Evolutionary conservation across 2,113 vertebrate species (phyloP).

Genomic region (Uria aalge): DNA sequence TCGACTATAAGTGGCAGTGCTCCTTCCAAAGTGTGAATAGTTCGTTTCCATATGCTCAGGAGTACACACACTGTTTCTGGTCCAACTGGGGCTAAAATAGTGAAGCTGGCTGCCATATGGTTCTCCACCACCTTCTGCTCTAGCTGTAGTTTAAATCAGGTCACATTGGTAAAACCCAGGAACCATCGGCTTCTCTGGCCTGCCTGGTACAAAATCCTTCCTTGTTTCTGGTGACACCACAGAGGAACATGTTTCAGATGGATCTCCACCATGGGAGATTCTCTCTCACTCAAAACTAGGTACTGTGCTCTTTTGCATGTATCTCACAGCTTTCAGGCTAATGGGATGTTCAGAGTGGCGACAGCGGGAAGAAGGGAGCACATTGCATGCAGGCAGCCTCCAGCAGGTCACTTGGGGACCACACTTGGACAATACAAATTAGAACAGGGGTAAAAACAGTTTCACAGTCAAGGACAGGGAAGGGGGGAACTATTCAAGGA

Average conservation of each 20-base stretch:
- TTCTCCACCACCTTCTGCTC: background rate
- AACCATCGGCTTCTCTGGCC: background rate
- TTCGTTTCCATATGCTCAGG: background rate
- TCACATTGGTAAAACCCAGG: background rate
- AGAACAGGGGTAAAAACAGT: background rate
- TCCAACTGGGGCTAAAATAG: background rate
- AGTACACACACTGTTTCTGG: background rate
- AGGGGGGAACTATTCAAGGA: background rate
- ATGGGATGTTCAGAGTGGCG: background rate
- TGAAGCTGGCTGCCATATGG: background rate
- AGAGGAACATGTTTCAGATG: background rate
- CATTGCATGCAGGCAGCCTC: background rate
- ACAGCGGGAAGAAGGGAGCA: background rate
- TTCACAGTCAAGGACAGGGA: background rate
- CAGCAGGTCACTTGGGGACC: background rate
- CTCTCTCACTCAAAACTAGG: background rate
- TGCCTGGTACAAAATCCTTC: background rate
- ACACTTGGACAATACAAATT: background rate
- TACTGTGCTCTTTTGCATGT: background rate
- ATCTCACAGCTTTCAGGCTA: background rate
- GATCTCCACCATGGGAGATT: background rate
- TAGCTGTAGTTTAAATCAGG: background rate
- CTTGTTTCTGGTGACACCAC: background rate
- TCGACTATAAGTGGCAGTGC: background rate
- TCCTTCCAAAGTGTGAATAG: background rate